phyloP scores from a whole-genome alignment of 2,797 vertebrate species.

The Oreochromis grahami region DNA sequence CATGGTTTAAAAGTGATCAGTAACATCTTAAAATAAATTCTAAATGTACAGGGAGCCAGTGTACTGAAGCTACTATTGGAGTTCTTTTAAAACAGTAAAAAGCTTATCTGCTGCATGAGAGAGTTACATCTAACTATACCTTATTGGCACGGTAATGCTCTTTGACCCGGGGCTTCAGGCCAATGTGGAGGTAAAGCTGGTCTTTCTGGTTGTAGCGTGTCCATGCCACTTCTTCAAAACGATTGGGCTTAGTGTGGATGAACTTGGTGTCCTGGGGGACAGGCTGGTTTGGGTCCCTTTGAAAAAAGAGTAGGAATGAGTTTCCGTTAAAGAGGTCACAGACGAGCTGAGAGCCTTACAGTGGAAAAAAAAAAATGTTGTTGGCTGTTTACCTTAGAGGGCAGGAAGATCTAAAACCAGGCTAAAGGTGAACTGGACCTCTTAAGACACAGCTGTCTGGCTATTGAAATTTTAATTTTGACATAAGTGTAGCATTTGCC shows the following conservation, averaged over 20 bases:
- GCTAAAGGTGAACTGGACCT: background rate
- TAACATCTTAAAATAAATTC: background rate
- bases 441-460: background rate
- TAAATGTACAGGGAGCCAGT: background rate
- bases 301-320: background rate
- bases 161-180: slow-evolving; percentile 97
- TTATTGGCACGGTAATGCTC: slow-evolving; percentile 99
- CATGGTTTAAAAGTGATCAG: background rate
- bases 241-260: slow-evolving; percentile 98
- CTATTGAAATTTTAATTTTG: slow-evolving; percentile 33
- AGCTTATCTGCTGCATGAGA: background rate
- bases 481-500: slow-evolving; percentile 26
- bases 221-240: slow-evolving; percentile 99
- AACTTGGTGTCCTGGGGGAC: slow-evolving; percentile 99
- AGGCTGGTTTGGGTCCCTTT: slow-evolving; percentile 98
- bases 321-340: background rate
- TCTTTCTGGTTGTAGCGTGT: slow-evolving; percentile 98
- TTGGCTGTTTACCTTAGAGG: background rate
- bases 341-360: background rate
- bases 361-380: background rate
- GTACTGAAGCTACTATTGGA: background rate
- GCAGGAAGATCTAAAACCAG: background rate
- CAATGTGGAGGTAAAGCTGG: slow-evolving; percentile 97
- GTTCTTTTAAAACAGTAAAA: background rate
- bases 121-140: slow-evolving; percentile 60